Conservation (phyloP, 2,888 invertebrate species). For the Heteropelma amictum region DNA sequence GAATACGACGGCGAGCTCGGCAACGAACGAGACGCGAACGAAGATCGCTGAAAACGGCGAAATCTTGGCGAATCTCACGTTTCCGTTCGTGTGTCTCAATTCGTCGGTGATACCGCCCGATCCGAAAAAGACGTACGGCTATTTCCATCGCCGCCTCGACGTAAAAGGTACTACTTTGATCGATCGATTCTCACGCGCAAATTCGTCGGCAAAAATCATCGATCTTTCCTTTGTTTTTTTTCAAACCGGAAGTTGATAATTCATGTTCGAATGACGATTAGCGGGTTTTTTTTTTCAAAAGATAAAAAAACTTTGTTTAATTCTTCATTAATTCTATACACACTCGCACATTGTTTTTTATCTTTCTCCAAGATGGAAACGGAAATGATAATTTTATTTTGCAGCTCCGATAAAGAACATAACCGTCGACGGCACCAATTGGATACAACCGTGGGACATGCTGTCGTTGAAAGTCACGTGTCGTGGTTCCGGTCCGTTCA, state of each 20-base stretch:
- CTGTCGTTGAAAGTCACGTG: slow-evolving; percentile 86
- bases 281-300: too few relatives aligned
- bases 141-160: slow-evolving; percentile 83
- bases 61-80: slow-evolving; percentile 67
- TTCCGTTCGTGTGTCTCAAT: slow-evolving; percentile 81
- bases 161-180: slow-evolving; percentile 83
- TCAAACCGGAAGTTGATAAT: too few relatives aligned
- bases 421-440: slow-evolving; percentile 86
- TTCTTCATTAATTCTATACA: background rate
- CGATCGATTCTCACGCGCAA: background rate
- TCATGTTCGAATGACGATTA: too few relatives aligned
- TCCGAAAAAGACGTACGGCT: slow-evolving; percentile 85
- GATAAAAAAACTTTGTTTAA: too few relatives aligned
- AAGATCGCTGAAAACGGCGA: slow-evolving; percentile 20
- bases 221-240: background rate
- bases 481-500: slow-evolving; percentile 86
- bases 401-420: slow-evolving; percentile 86
- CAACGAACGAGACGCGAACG: slow-evolving; percentile 32
- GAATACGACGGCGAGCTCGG: slow-evolving; percentile 15
- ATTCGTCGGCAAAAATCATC: background rate
- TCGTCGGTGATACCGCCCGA: slow-evolving; percentile 83
- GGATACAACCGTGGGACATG: slow-evolving; percentile 90
- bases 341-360: background rate
- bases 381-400: slow-evolving; percentile 61
- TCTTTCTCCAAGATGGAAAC: too few relatives aligned